A percentile compares a stretch with the other conserved stretches of the same genome.
phyloP scores from a whole-genome alignment of 2,888 invertebrate species.

The Drosophila birchii region DNA sequence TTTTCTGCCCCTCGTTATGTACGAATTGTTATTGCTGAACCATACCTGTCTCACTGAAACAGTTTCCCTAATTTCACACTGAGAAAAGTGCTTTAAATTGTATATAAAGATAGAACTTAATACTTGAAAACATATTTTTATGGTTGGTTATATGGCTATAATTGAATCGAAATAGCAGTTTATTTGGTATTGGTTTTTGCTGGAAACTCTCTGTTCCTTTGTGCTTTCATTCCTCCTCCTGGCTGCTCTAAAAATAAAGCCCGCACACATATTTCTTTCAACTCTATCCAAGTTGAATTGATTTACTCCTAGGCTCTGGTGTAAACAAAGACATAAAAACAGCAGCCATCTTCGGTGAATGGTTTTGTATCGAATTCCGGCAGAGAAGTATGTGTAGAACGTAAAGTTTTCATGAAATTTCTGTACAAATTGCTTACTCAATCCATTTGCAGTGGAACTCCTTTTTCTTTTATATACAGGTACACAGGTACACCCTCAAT shows the following conservation, averaged over 20 bases:
- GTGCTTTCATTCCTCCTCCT: constrained; percentile 18
- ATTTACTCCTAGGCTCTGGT: constrained; percentile 28
- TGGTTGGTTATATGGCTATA: not conserved
- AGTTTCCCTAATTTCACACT: constrained; percentile 22
- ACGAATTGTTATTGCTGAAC: constrained; percentile 18
- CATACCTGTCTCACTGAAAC: constrained; percentile 23
- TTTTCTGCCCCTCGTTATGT: constrained; percentile 26
- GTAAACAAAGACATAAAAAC: constrained; percentile 53
- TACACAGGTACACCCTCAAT: constrained; percentile 2
- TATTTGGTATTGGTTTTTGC: not conserved
- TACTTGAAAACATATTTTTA: no score
- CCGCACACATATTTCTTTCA: constrained; percentile 60
- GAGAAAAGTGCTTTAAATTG: not conserved
- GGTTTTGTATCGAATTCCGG: constrained; percentile 7
- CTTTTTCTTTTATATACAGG: not conserved
- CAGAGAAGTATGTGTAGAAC: constrained; percentile 16
- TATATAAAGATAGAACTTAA: no score
- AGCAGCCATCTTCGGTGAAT: constrained; percentile 3
- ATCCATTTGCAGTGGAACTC: constrained; percentile 1
- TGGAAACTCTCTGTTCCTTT: not conserved
- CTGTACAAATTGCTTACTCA: constrained; percentile 18
- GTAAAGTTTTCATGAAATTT: constrained; percentile 9
- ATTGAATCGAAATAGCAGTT: not conserved
- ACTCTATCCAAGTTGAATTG: constrained; percentile 43
- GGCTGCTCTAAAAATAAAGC: constrained; percentile 38